These are phyloP conservation scores for Columba livia DNA, from an alignment of 2,113 vertebrate genomes.

Conservation along the genomic window DNA sequence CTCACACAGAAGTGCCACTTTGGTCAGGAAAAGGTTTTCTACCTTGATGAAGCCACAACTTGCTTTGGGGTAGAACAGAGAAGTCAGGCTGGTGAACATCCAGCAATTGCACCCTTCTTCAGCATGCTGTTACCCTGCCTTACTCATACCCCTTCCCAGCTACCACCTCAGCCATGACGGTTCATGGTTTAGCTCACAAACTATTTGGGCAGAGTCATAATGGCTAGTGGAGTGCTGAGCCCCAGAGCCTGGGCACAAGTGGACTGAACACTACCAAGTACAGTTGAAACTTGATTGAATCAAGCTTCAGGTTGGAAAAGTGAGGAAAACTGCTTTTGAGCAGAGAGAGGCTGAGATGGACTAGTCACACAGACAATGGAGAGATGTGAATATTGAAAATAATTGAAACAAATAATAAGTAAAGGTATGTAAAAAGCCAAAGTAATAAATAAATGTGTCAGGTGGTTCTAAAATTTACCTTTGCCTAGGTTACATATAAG, in stretches of 20 bases:
- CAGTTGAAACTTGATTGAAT: neutral
- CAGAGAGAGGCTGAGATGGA: neutral
- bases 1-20: neutral
- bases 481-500: neutral
- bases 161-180: fast-evolving
- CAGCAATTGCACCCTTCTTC: neutral
- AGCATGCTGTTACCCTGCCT: neutral
- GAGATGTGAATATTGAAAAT: neutral
- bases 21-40: neutral
- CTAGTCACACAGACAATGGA: neutral
- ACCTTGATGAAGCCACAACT: fast-evolving
- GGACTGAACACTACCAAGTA: neutral
- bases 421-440: neutral
- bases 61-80: neutral
- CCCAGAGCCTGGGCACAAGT: neutral
- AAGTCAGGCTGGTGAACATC: neutral
- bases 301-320: neutral
- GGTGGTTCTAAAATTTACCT: neutral
- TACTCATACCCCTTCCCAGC: neutral
- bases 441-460: neutral
- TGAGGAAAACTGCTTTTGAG: neutral
- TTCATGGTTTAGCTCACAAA: neutral
- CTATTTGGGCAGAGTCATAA: neutral
- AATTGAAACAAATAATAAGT: neutral
- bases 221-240: neutral